Percentiles rank a stretch among this genome's conserved stretches.
These are phyloP conservation scores for Drosophila ananassae DNA, from an alignment of 1,140 invertebrate genomes.

Conservation along the genomic window DNA sequence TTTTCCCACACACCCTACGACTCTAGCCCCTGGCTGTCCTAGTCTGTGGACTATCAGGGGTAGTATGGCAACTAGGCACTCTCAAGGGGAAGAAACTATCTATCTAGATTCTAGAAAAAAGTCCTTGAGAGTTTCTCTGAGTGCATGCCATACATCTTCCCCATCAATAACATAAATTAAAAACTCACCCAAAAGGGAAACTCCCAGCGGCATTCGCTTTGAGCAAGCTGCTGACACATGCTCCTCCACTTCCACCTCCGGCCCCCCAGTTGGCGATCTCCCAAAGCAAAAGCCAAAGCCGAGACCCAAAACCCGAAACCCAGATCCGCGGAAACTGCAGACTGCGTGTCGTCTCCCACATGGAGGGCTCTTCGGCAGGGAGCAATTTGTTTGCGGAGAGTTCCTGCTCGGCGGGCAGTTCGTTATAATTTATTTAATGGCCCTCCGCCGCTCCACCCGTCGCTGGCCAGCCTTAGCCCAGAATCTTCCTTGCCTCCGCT, in stretches of 20 bases:
- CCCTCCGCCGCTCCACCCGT: not conserved
- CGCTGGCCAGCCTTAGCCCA: constrained; percentile 25
- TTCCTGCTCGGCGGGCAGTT: constrained; percentile 43
- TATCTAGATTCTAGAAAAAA: too few relatives aligned
- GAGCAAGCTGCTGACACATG: constrained; percentile 67
- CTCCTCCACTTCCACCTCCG: constrained; percentile 1
- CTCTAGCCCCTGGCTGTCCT: too few relatives aligned
- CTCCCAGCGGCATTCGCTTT: constrained; percentile 69
- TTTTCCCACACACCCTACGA: constrained; percentile 54
- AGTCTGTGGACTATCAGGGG: too few relatives aligned
- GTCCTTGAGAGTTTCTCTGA: constrained; percentile 36
- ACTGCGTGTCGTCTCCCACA: constrained; percentile 77
- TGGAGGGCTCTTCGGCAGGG: constrained; percentile 21
- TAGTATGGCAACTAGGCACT: too few relatives aligned
- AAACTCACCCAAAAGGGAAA: constrained; percentile 50
- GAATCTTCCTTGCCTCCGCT: not conserved
- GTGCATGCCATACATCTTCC: constrained; percentile 50
- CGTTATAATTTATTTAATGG: constrained; percentile 79
- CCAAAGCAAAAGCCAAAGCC: too few relatives aligned
- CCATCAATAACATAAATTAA: constrained; percentile 79
- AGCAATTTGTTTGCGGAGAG: constrained; percentile 61
- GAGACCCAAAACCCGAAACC: not conserved
- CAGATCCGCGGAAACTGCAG: constrained; percentile 41
- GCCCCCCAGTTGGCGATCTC: not conserved
- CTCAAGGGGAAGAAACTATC: too few relatives aligned